Evolutionary conservation across 1,140 invertebrate species (phyloP).

Genomic region (Macrostomum lignano): DNA sequence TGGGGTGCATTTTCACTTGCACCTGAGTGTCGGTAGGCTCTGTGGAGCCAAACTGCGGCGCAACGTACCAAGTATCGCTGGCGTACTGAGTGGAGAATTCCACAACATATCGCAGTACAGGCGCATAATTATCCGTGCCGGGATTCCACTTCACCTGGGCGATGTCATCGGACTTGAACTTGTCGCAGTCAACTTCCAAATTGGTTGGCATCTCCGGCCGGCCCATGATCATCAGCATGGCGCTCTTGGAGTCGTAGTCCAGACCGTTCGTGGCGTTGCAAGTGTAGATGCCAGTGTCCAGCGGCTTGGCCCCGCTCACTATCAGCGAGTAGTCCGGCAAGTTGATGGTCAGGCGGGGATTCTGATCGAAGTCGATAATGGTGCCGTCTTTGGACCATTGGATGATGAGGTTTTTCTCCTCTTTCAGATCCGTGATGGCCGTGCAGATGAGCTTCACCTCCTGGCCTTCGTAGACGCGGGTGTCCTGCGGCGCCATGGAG

Average conservation of each 20-base stretch:
- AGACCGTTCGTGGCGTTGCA: conserved; percentile 68
- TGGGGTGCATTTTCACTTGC: conserved; percentile 39
- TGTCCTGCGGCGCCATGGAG: conserved; percentile 13
- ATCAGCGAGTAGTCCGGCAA: conserved; percentile 55
- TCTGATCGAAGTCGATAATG: conserved; percentile 52
- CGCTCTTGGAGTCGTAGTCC: conserved; percentile 49
- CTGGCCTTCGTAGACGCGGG: conserved; percentile 12
- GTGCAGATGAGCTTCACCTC: conserved; percentile 11
- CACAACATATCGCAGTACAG: conserved; percentile 62
- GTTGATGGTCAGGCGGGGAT: conserved; percentile 34
- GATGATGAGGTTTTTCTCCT: conserved; percentile 35
- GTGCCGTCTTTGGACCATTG: conserved; percentile 58
- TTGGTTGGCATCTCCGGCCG: background rate
- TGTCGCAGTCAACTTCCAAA: background rate
- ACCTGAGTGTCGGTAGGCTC: conserved; percentile 3
- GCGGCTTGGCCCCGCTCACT: conserved; percentile 64
- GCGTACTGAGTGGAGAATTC: conserved; percentile 78
- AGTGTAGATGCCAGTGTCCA: conserved; percentile 75
- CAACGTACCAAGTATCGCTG: conserved; percentile 57
- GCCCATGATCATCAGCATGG: conserved; percentile 67
- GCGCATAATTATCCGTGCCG: conserved; percentile 66
- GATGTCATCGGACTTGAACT: conserved; percentile 35
- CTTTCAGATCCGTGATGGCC: conserved; percentile 10
- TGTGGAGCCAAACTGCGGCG: background rate
- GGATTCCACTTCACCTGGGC: conserved; percentile 52